Evolutionary conservation across 2,797 vertebrate genomes (phyloP).

Genomic region (Darevskia mixta): DNA sequence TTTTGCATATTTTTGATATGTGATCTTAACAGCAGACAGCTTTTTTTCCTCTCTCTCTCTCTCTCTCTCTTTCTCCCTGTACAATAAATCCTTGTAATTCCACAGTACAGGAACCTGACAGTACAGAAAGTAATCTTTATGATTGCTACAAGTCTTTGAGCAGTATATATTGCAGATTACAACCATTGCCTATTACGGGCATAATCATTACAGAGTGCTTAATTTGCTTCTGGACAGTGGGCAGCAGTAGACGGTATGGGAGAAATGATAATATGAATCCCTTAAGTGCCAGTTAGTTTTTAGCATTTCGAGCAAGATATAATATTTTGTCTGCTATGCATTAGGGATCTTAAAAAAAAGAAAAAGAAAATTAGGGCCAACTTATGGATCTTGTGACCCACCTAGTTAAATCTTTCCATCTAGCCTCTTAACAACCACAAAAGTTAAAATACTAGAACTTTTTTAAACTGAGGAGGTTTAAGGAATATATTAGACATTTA

Average conservation of each 20-base stretch:
- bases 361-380: not conserved
- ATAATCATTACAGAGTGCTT: constrained; percentile 61
- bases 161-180: constrained; percentile 61
- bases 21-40: constrained; percentile 68
- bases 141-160: constrained; percentile 69
- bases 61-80: constrained; percentile 36
- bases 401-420: constrained; percentile 52
- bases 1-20: constrained; percentile 73
- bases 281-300: constrained; percentile 43
- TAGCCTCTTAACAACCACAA: constrained; percentile 48
- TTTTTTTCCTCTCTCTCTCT: constrained; percentile 40
- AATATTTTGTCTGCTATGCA: constrained; percentile 55
- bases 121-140: constrained; percentile 69
- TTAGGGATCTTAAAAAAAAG: constrained; percentile 61
- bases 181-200: constrained; percentile 67
- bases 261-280: constrained; percentile 48
- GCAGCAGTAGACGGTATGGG: constrained; percentile 58
- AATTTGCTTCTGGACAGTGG: constrained; percentile 63
- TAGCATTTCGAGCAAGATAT: constrained; percentile 46
- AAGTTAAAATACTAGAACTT: constrained; percentile 46
- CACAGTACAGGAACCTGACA: constrained; percentile 60
- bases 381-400: constrained; percentile 51
- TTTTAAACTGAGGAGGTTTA: constrained; percentile 37
- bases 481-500: constrained; percentile 35
- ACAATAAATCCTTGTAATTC: constrained; percentile 72